phyloP scores from a whole-genome alignment of 2,797 vertebrate genomes.

The Semotilus atromaculatus region DNA sequence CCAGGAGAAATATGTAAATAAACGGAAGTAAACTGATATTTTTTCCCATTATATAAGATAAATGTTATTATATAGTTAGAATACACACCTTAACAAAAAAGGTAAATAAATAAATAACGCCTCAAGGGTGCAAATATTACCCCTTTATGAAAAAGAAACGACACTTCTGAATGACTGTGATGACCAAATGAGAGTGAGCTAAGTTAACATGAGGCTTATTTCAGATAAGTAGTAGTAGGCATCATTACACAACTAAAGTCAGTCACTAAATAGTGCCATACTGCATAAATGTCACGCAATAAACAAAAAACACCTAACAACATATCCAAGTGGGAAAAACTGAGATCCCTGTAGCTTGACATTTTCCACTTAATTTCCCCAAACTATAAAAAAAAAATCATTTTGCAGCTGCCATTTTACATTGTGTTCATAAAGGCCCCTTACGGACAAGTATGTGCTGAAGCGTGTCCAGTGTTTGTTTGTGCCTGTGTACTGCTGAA shows the following conservation, averaged over 20 bases:
- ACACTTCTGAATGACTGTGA: neutral
- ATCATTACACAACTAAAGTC: neutral
- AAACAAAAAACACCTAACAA: neutral
- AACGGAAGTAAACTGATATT: too few species aligned
- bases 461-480: neutral
- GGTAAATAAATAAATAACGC: neutral
- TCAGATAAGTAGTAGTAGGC: neutral
- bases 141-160: neutral
- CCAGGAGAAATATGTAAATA: neutral
- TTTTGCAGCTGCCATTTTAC: conserved; percentile 6
- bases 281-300: neutral
- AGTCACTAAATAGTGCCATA: neutral
- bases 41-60: neutral
- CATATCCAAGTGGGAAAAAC: neutral
- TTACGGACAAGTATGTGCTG: neutral
- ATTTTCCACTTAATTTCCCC: conserved; percentile 8
- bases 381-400: conserved; percentile 11
- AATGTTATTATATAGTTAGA: neutral
- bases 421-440: neutral
- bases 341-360: neutral
- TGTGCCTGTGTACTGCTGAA: neutral
- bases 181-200: neutral
- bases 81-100: neutral
- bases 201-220: neutral
- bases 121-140: neutral